Conservation (phyloP, 2,797 vertebrate species). For the Telmatherina bonti region DNA sequence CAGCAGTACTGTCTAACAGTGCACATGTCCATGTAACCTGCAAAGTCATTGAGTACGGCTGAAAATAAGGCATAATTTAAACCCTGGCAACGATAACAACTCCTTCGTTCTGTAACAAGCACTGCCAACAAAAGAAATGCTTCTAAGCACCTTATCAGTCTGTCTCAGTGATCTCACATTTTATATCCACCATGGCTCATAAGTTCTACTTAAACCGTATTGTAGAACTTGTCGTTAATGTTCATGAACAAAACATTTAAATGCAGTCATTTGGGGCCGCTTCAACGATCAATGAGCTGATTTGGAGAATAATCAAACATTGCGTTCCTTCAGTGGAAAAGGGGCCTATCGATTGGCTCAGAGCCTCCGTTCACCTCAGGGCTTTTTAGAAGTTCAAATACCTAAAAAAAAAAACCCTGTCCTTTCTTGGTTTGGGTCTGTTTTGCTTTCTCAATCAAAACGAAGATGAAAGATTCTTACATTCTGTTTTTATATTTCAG, state of each 20-base stretch:
- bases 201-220: not conserved
- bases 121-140: not conserved
- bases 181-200: not conserved
- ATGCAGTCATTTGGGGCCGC: not conserved
- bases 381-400: not conserved
- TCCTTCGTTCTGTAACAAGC: no score
- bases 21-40: no score
- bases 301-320: not conserved
- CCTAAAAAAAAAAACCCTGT: not conserved
- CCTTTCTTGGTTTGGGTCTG: not conserved
- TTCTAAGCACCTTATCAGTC: not conserved
- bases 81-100: no score
- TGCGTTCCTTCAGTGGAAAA: not conserved
- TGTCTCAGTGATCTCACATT: not conserved
- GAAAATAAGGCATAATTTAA: no score
- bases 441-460: not conserved
- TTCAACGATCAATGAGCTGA: not conserved
- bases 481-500: conserved; percentile 14
- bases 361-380: not conserved
- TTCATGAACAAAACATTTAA: not conserved
- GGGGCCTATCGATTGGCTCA: not conserved
- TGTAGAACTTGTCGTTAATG: not conserved
- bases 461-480: not conserved
- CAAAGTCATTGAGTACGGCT: no score
- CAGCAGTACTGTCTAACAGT: no score